phyloP scores from a whole-genome alignment of 1,140 invertebrate species.

The Musca domestica region DNA sequence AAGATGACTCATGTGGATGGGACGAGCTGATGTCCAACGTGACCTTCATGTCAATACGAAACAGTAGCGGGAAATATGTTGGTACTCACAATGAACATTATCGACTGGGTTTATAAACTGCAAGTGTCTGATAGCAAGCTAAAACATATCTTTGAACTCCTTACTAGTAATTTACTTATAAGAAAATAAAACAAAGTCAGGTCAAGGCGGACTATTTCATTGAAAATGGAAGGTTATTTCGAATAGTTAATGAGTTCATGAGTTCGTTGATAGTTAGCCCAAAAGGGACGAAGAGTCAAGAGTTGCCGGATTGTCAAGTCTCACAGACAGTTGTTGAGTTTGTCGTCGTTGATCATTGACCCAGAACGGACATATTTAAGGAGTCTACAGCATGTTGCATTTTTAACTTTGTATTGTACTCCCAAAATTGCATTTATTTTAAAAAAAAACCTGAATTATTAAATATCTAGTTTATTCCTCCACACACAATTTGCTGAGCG shows the following conservation, averaged over 20 bases:
- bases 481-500: no score
- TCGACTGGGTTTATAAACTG: neutral
- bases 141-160: constrained; percentile 9
- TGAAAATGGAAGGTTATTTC: constrained; percentile 17
- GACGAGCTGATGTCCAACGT: no score
- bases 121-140: neutral
- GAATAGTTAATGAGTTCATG: neutral
- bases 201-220: constrained; percentile 20
- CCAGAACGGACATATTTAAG: no score
- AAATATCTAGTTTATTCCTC: no score
- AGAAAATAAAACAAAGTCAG: neutral
- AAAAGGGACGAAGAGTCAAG: no score
- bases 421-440: no score
- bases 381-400: neutral
- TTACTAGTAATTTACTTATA: neutral
- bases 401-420: no score
- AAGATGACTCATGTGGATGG: constrained; percentile 30
- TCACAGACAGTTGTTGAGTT: no score
- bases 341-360: no score
- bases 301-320: no score
- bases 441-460: no score
- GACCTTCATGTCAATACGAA: constrained; percentile 24
- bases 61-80: neutral
- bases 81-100: neutral
- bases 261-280: no score